Conservation (phyloP, 2,797 vertebrate species). For the Girardinus metallicus region DNA sequence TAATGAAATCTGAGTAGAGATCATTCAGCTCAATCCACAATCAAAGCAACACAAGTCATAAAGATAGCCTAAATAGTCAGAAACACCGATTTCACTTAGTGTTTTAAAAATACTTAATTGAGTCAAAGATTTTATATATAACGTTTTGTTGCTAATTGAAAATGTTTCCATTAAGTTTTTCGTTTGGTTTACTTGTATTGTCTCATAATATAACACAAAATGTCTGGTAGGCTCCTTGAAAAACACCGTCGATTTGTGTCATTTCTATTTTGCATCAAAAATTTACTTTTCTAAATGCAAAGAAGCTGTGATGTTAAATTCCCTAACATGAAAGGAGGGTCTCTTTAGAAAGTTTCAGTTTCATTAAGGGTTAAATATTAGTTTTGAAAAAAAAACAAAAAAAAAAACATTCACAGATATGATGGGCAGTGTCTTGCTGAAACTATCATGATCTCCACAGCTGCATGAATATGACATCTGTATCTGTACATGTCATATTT, state of each 20-base stretch:
- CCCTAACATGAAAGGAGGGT: constrained; percentile 37
- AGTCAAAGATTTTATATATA: not conserved
- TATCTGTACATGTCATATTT: constrained; percentile 29
- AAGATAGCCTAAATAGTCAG: not conserved
- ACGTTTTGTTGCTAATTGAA: not conserved
- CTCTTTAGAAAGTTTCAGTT: constrained; percentile 59
- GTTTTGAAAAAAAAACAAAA: constrained; percentile 6
- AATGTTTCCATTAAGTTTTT: not conserved
- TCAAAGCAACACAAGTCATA: not conserved
- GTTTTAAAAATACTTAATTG: not conserved
- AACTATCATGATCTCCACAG: constrained; percentile 17
- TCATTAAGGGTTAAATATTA: constrained; percentile 43
- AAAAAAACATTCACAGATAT: constrained; percentile 8
- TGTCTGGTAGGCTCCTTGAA: not conserved
- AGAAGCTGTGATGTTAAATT: constrained; percentile 59
- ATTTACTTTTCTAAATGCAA: constrained; percentile 44
- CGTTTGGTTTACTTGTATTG: not conserved
- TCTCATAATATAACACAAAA: not conserved
- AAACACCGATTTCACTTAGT: not conserved
- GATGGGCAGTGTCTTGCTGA: constrained; percentile 6
- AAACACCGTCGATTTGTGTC: not conserved
- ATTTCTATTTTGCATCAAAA: not conserved
- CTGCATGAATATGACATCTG: constrained; percentile 23
- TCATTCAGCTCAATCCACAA: not conserved
- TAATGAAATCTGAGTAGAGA: not conserved